Percentiles rank a stretch among this genome's conserved stretches.
phyloP scores from a whole-genome alignment of 2,888 invertebrate genomes.

The Nasonia oneida region DNA sequence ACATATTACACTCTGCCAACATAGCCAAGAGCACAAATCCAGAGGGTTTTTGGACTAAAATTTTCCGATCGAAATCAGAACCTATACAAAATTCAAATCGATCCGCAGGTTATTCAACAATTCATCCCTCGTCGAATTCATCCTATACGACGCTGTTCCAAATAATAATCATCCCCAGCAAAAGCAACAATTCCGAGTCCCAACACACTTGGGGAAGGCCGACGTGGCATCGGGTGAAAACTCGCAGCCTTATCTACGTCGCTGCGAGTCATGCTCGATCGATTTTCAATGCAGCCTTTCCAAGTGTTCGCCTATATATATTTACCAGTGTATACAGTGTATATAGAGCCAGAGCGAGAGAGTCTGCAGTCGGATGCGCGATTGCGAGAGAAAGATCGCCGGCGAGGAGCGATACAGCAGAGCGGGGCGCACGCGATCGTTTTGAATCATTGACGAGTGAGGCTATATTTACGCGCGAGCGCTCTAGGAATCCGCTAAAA shows the following conservation, averaged over 20 bases:
- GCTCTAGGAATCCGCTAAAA: neutral
- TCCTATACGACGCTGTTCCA: neutral
- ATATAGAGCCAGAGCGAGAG: neutral
- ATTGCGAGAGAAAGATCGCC: conserved; percentile 12
- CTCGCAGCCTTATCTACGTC: neutral
- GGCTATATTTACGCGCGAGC: neutral
- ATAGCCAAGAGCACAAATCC: too few species aligned
- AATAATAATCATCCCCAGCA: neutral
- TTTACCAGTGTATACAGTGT: neutral
- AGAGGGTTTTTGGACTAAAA: too few species aligned
- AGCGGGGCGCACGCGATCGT: neutral
- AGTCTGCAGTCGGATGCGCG: conserved; percentile 15
- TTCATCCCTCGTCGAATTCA: neutral
- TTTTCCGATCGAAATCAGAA: too few species aligned
- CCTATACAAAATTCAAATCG: neutral
- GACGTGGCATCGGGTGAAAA: too few species aligned
- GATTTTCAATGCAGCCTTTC: conserved; percentile 20
- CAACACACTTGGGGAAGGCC: too few species aligned
- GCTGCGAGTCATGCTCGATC: neutral
- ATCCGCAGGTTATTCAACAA: neutral
- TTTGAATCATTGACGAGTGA: neutral
- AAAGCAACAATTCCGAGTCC: too few species aligned
- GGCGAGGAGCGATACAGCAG: neutral
- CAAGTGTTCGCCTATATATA: neutral
- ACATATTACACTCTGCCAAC: too few species aligned